phyloP scores from a whole-genome alignment of 2,797 vertebrate genomes.

The Jordanella pulchra region DNA sequence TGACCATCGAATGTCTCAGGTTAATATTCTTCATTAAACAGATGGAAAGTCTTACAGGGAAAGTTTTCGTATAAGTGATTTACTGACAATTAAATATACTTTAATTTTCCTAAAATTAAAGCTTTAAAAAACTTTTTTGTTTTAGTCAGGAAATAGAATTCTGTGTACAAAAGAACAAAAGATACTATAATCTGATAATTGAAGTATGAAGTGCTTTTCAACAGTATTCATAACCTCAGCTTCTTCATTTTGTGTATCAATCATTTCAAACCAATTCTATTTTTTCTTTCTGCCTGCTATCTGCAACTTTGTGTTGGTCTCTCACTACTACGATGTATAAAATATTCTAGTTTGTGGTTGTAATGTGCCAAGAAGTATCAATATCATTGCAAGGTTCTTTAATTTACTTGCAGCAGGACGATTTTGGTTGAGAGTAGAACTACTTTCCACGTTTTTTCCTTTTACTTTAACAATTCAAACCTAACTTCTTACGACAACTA shows the following conservation, averaged over 20 bases:
- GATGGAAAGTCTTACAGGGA: background rate
- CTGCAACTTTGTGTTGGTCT: background rate
- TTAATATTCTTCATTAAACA: constrained; percentile 11
- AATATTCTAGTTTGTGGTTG: background rate
- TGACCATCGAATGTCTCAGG: background rate
- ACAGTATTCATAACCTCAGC: background rate
- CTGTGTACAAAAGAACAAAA: background rate
- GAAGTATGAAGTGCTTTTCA: background rate
- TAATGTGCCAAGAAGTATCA: background rate
- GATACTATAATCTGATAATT: background rate
- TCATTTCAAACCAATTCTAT: too few relatives aligned
- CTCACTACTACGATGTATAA: too few relatives aligned
- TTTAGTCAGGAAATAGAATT: background rate
- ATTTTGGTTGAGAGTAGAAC: background rate
- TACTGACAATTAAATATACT: background rate
- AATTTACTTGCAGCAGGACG: background rate
- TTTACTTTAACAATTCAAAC: background rate
- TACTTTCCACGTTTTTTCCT: constrained; percentile 1
- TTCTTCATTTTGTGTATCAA: background rate
- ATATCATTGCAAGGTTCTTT: background rate
- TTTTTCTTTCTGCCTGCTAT: background rate
- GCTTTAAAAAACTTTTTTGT: background rate
- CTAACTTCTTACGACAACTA: background rate
- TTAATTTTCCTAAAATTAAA: constrained; percentile 2
- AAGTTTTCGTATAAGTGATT: background rate